Evolutionary conservation across 2,888 invertebrate genomes (phyloP).

Genomic region (Drosophila sordidula): DNA sequence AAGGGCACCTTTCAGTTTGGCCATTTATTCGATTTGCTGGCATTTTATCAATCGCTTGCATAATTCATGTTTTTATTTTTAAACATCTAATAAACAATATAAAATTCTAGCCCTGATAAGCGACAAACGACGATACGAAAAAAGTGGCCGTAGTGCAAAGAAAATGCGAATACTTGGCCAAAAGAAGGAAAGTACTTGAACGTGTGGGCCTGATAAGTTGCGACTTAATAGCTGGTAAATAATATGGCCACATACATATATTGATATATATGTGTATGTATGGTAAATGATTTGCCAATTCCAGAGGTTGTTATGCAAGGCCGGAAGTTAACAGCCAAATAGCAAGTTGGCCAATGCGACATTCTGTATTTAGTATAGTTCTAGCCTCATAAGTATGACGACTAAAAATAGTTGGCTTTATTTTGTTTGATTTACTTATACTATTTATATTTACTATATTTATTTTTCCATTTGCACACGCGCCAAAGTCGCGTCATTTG

Average conservation of each 20-base stretch:
- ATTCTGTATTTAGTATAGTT: not conserved
- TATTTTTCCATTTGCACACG: conserved; percentile 30
- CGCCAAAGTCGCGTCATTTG: conserved; percentile 24
- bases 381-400: not conserved
- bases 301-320: conserved; percentile 7
- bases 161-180: conserved; percentile 1
- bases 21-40: conserved; percentile 18
- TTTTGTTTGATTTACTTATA: not conserved
- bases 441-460: not conserved
- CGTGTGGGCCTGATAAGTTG: conserved; percentile 14
- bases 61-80: conserved; percentile 69
- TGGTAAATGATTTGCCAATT: not conserved
- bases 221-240: too few relatives aligned
- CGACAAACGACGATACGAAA: conserved; percentile 18
- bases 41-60: conserved; percentile 64
- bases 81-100: conserved; percentile 57
- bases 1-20: conserved; percentile 7
- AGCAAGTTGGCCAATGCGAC: not conserved
- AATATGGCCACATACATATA: too few relatives aligned
- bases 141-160: not conserved
- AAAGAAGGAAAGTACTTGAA: conserved; percentile 17
- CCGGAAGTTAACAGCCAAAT: conserved; percentile 19
- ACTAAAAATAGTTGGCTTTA: conserved; percentile 8
- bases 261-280: not conserved
- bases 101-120: conserved; percentile 40